These are phyloP conservation scores for Theretra japonica DNA, from an alignment of 2,888 invertebrate species.

Conservation along the genomic window DNA sequence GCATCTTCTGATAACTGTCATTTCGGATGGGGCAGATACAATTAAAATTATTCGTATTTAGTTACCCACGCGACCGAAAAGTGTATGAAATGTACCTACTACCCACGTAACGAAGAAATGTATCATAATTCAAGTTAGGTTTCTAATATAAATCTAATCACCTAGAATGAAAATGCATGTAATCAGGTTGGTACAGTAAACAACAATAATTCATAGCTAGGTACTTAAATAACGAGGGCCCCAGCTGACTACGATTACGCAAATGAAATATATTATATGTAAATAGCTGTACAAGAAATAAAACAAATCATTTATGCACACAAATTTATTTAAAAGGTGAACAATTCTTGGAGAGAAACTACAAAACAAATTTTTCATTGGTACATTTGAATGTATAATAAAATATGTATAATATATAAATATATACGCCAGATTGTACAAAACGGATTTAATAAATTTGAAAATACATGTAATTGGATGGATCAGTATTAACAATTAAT, in stretches of 20 bases:
- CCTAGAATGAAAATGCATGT: too few relatives aligned
- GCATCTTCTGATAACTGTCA: too few relatives aligned
- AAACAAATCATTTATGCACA: constrained; percentile 40
- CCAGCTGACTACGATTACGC: background rate
- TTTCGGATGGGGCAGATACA: too few relatives aligned
- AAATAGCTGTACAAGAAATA: constrained; percentile 34
- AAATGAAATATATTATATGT: constrained; percentile 27
- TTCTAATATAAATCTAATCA: too few relatives aligned
- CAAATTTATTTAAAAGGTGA: constrained; percentile 51
- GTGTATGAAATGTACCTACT: too few relatives aligned
- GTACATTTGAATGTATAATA: constrained; percentile 40
- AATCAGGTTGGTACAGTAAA: too few relatives aligned
- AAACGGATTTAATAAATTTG: constrained; percentile 45
- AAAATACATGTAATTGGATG: constrained; percentile 50
- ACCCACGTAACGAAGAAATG: too few relatives aligned
- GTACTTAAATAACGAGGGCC: background rate
- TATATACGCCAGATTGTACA: constrained; percentile 23
- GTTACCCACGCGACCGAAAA: too few relatives aligned
- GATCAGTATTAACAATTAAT: constrained; percentile 66
- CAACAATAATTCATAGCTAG: too few relatives aligned
- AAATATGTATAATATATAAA: constrained; percentile 36
- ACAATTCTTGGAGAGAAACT: constrained; percentile 31
- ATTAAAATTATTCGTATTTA: too few relatives aligned
- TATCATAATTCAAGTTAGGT: too few relatives aligned
- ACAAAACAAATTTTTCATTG: constrained; percentile 69